Evolutionary conservation across 2,797 vertebrate genomes (phyloP).

Genomic region (Microctenopoma steveboyesi): DNA sequence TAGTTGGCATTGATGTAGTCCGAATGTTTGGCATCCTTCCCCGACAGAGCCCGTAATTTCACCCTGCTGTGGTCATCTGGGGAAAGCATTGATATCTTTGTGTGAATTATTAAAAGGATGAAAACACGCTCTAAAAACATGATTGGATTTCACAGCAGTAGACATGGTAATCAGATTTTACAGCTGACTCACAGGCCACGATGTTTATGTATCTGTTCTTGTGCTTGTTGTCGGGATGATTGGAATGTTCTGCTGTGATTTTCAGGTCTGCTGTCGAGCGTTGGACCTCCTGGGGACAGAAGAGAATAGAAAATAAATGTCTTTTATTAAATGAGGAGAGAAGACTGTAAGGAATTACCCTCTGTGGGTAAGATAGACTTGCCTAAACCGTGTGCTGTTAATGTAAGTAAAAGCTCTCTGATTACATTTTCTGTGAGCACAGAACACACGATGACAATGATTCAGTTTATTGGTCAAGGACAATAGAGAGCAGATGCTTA

Average conservation of each 20-base stretch:
- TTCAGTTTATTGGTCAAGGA: constrained; percentile 47
- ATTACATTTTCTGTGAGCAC: not conserved
- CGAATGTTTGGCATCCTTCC: constrained; percentile 98
- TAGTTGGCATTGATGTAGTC: constrained; percentile 99
- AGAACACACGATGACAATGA: constrained; percentile 6
- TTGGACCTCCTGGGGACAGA: constrained; percentile 91
- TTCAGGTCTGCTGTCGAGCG: constrained; percentile 94
- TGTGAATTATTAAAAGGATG: constrained; percentile 49
- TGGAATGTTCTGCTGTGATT: constrained; percentile 98
- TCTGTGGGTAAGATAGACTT: not conserved
- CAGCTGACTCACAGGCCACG: constrained; percentile 93
- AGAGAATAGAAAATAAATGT: constrained; percentile 22
- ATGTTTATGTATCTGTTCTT: constrained; percentile 99
- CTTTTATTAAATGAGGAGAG: constrained; percentile 46
- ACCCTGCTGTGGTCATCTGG: constrained; percentile 98
- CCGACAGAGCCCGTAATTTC: constrained; percentile 93
- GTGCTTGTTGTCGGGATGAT: constrained; percentile 99
- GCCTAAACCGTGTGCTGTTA: constrained; percentile 20
- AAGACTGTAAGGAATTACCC: constrained; percentile 25
- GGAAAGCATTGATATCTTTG: constrained; percentile 37
- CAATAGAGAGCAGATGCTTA: constrained; percentile 50
- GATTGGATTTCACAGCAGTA: constrained; percentile 44
- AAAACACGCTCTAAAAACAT: constrained; percentile 49
- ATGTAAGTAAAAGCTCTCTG: not conserved
- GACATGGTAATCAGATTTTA: constrained; percentile 52